phyloP scores from a whole-genome alignment of 2,797 vertebrate genomes.

The Ambastaia sidthimunki region DNA sequence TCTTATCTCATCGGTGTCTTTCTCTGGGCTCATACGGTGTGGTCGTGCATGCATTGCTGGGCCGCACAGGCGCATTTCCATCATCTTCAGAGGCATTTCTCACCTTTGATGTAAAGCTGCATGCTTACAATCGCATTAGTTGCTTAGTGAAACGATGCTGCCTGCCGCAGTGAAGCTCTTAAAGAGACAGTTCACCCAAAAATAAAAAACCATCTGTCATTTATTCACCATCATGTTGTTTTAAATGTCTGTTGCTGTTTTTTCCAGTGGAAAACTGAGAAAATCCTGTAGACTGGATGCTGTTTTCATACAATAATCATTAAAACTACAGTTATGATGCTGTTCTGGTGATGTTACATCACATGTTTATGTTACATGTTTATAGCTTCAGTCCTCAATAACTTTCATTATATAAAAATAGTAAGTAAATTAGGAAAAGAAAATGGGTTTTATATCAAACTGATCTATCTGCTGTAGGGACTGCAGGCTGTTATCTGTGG shows the following conservation, averaged over 20 bases:
- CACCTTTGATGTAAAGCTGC: constrained; percentile 22
- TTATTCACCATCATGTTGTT: too few species aligned
- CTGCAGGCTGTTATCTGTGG: not conserved
- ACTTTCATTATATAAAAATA: too few species aligned
- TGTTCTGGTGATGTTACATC: too few species aligned
- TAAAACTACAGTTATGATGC: too few species aligned
- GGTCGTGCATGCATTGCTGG: not conserved
- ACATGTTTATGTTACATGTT: too few species aligned
- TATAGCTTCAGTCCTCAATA: too few species aligned
- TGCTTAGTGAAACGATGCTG: constrained; percentile 12
- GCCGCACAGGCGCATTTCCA: not conserved
- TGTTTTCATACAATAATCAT: too few species aligned
- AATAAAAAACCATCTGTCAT: not conserved
- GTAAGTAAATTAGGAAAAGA: too few species aligned
- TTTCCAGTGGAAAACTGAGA: too few species aligned
- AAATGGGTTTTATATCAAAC: not conserved
- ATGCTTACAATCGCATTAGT: not conserved
- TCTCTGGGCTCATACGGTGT: not conserved
- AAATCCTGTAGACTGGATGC: too few species aligned
- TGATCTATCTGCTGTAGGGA: not conserved
- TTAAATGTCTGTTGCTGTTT: too few species aligned
- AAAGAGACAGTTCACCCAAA: not conserved
- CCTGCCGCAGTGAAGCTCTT: not conserved
- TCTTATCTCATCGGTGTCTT: not conserved
- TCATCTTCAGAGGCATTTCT: not conserved